Conservation (phyloP, 1,140 invertebrate species). For the Thaumatotibia leucotreta region DNA sequence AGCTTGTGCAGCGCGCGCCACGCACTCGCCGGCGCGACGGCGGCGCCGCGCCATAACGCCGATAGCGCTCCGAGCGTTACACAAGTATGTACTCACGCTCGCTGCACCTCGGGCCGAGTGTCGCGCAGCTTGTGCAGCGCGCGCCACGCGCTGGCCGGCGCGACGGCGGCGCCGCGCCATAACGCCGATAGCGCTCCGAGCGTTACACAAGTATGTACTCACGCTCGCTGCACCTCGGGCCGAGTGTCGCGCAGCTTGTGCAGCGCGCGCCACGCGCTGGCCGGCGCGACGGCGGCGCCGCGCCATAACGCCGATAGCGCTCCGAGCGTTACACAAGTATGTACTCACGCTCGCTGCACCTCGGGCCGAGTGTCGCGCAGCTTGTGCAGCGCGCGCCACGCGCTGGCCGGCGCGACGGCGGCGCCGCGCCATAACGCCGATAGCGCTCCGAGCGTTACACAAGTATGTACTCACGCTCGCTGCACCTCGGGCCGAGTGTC, state of each 20-base stretch:
- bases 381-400: slow-evolving; percentile 51
- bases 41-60: too few species aligned
- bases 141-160: not conserved
- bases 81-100: too few species aligned
- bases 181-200: too few species aligned
- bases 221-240: slow-evolving; percentile 55
- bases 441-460: too few species aligned
- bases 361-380: slow-evolving; percentile 37
- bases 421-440: too few species aligned
- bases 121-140: not conserved
- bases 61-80: too few species aligned
- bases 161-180: too few species aligned
- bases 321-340: slow-evolving; percentile 75
- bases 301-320: slow-evolving; percentile 75
- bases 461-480: slow-evolving; percentile 21
- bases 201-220: slow-evolving; percentile 14
- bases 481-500: too few species aligned
- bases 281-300: slow-evolving; percentile 77
- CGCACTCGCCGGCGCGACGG: too few species aligned
- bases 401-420: too few species aligned
- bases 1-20: too few species aligned
- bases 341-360: slow-evolving; percentile 37
- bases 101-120: not conserved
- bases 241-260: slow-evolving; percentile 71
- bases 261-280: slow-evolving; percentile 77